A percentile compares a stretch with the other conserved stretches of the same genome.
phyloP scores from a whole-genome alignment of 1,140 invertebrate genomes.

The Dendroctonus ponderosae region DNA sequence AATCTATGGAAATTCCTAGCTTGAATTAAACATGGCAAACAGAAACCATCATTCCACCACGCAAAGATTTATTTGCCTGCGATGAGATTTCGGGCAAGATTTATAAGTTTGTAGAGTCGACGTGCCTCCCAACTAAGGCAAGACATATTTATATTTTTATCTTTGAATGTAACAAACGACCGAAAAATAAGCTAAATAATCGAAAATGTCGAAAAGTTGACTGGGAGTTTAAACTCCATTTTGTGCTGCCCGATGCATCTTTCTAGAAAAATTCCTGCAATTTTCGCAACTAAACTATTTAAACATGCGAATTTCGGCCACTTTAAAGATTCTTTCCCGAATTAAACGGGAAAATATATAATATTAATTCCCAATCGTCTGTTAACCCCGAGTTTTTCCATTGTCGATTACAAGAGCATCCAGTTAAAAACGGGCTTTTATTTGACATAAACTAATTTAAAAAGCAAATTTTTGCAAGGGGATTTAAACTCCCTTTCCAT shows the following conservation, averaged over 20 bases:
- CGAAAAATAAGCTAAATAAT: constrained; percentile 21
- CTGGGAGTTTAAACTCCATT: background rate
- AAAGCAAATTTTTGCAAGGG: constrained; percentile 6
- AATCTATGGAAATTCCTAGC: constrained; percentile 16
- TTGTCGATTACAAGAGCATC: too few species aligned
- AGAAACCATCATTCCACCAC: constrained; percentile 15
- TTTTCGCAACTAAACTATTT: too few species aligned
- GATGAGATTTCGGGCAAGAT: constrained; percentile 18
- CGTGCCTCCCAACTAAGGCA: constrained; percentile 20
- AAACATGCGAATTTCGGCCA: too few species aligned
- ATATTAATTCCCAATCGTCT: too few species aligned
- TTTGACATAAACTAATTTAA: constrained; percentile 11
- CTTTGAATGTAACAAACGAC: constrained; percentile 21
- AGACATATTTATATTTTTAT: constrained; percentile 30
- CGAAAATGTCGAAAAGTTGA: constrained; percentile 5
- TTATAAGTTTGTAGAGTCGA: constrained; percentile 28
- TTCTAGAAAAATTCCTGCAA: too few species aligned
- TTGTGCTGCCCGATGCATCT: too few species aligned
- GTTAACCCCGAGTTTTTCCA: too few species aligned
- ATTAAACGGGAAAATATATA: too few species aligned
- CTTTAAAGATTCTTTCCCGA: too few species aligned
- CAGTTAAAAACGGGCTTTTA: background rate
- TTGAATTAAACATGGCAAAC: constrained; percentile 24
- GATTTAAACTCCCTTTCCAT: constrained; percentile 5
- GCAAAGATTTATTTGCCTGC: constrained; percentile 23